phyloP scores from a whole-genome alignment of 2,797 vertebrate genomes.

The Rhinichthys osculus region DNA sequence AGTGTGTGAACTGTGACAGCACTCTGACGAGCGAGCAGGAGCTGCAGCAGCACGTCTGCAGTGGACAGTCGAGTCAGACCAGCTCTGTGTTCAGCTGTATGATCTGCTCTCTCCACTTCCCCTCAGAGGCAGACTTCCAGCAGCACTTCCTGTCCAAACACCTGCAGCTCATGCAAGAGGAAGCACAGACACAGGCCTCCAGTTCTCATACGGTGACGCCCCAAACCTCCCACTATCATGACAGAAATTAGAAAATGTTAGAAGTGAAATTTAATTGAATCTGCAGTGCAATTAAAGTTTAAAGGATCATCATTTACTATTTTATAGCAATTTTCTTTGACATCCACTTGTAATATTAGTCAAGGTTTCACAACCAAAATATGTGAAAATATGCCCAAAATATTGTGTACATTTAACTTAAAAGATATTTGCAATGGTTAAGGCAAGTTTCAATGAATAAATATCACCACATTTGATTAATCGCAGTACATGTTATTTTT shows the following conservation, averaged over 20 bases:
- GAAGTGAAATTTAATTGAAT: background rate
- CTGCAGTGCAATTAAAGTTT: background rate
- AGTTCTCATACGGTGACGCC: constrained; percentile 71
- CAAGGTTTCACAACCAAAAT: background rate
- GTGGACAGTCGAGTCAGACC: constrained; percentile 72
- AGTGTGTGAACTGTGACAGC: constrained; percentile 76
- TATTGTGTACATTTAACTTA: background rate
- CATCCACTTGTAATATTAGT: background rate
- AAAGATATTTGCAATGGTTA: background rate
- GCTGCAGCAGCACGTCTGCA: constrained; percentile 80
- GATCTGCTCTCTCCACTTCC: constrained; percentile 80
- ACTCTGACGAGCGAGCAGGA: constrained; percentile 78
- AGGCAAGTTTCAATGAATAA: background rate
- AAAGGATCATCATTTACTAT: background rate
- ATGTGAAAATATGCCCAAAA: background rate
- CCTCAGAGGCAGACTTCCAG: constrained; percentile 80
- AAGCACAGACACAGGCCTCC: constrained; percentile 62
- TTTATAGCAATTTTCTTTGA: background rate
- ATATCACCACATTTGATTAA: background rate
- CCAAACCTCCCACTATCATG: background rate
- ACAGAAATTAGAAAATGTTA: background rate
- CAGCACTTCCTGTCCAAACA: constrained; percentile 81
- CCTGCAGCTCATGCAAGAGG: constrained; percentile 69
- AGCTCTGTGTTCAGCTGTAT: constrained; percentile 77
- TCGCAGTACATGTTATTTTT: background rate